Evolutionary conservation across 2,888 invertebrate species (phyloP), one percentile per base, ranked within the genome.

Genomic region (Calameuta filiformis): DNA sequence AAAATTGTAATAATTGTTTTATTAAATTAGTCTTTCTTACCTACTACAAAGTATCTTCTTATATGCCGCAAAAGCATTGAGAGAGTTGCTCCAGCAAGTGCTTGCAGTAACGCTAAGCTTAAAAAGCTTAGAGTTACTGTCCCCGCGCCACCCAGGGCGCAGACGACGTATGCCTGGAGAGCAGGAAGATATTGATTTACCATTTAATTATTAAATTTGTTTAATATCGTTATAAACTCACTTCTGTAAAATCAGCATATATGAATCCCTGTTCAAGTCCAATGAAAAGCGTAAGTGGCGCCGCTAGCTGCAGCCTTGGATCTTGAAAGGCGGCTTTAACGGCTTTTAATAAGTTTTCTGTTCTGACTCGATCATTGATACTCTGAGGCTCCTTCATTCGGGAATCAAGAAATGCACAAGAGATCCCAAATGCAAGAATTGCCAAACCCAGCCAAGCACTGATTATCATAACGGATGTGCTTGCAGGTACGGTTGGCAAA

Each of bases 211-310:
- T 68, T 73, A 12, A 69, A 69, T 73, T 40, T 33, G 1, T 15
- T 71, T 0, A 12, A 31, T 31, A 71, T 68, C 1, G n/a, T 75
- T 80, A 34, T 35, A 30, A 1, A 75, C 79, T 89, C 87, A 96
- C 96, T 93, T 96, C 95, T 89, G 96, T 94, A 91, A 96, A 97
- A 87, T 96, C 96, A 12, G 96, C 95, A 89, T 95, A 94, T 92
- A 97, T 96, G 90, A 97, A 96, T 83, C 96, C 96, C 92, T 97
- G 97, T 90, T 97, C 96, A 79, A 96, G 93, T 80, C 97, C 97
- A 82, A 97, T 96, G 87, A 96, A 97, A 71, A 96, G 93, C 4
- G 96, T 95, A 91, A 97, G 93, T 0, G 97, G 96, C 0, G 95
- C 95, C 2, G 95, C 95, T 68, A 96, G 93, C 84, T 95, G 93